These are phyloP conservation scores for Megalops cyprinoides DNA, from an alignment of 2,797 vertebrate species.

Conservation along the genomic window DNA sequence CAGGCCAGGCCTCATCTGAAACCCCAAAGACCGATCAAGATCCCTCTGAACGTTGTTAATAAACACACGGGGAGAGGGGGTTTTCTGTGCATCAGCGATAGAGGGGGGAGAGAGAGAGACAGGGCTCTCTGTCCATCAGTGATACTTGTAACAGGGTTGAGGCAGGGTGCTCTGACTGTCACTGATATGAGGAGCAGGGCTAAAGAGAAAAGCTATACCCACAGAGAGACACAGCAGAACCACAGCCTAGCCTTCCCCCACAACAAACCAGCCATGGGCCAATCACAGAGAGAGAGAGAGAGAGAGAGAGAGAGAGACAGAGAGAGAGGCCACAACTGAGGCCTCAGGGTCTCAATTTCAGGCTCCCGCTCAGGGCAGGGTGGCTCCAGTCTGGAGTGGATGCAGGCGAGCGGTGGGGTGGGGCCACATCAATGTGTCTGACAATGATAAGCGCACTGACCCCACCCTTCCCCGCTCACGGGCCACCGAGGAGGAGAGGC, in stretches of 20 bases:
- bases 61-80: neutral
- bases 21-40: neutral
- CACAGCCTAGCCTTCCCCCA: too few species aligned
- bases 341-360: too few species aligned
- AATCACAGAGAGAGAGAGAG: neutral
- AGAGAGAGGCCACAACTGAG: slow-evolving; percentile 34
- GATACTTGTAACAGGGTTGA: too few species aligned
- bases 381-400: neutral
- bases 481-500: neutral
- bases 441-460: slow-evolving; percentile 40
- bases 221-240: too few species aligned
- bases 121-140: too few species aligned
- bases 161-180: too few species aligned
- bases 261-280: too few species aligned
- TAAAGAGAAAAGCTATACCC: too few species aligned
- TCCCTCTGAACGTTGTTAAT: neutral
- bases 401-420: neutral
- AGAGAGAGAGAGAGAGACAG: slow-evolving; percentile 42
- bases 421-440: slow-evolving; percentile 40
- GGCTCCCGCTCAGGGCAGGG: slow-evolving; percentile 27
- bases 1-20: neutral
- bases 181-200: too few species aligned
- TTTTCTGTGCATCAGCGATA: neutral
- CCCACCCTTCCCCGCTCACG: slow-evolving; percentile 17
- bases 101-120: neutral